Evolutionary conservation across 2,888 invertebrate species (phyloP).

Genomic region (Patella caerulea): DNA sequence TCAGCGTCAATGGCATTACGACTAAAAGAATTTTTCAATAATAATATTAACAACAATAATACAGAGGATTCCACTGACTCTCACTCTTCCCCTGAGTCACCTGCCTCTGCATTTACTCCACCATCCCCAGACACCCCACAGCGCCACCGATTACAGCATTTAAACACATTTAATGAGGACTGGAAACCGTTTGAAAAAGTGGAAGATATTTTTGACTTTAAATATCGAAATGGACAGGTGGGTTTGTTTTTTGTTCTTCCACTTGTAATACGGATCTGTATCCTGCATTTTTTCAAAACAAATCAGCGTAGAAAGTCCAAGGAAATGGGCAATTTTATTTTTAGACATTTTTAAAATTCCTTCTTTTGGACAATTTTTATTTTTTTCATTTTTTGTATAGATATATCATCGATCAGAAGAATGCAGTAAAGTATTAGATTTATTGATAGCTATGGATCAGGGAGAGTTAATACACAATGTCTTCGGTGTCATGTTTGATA

Average conservation of each 20-base stretch:
- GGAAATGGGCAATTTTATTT: too few relatives aligned
- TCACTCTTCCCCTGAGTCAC: conserved; percentile 11
- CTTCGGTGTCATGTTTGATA: conserved; percentile 70
- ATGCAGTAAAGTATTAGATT: conserved; percentile 74
- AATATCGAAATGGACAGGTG: conserved; percentile 71
- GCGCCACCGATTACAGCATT: conserved; percentile 26
- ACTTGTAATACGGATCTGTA: not conserved
- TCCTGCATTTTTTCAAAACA: too few relatives aligned
- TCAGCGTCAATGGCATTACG: conserved; percentile 68
- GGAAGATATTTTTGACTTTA: conserved; percentile 68
- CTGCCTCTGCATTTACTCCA: not conserved
- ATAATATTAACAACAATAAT: conserved; percentile 26
- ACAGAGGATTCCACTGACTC: not conserved
- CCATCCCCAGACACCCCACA: conserved; percentile 8
- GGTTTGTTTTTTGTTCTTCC: not conserved
- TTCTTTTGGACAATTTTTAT: too few relatives aligned
- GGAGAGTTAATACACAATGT: conserved; percentile 74
- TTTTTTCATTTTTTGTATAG: conserved; percentile 56
- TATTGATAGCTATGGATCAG: conserved; percentile 73
- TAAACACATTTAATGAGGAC: conserved; percentile 54
- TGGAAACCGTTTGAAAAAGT: conserved; percentile 63
- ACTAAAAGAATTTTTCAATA: conserved; percentile 36
- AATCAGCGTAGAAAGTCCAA: too few relatives aligned
- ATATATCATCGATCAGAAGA: conserved; percentile 74
- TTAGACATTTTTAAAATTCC: too few relatives aligned